Evolutionary conservation across 2,888 invertebrate genomes (phyloP), one percentile per base, ranked within the genome.

Genomic region (Drosophila kanekoi): DNA sequence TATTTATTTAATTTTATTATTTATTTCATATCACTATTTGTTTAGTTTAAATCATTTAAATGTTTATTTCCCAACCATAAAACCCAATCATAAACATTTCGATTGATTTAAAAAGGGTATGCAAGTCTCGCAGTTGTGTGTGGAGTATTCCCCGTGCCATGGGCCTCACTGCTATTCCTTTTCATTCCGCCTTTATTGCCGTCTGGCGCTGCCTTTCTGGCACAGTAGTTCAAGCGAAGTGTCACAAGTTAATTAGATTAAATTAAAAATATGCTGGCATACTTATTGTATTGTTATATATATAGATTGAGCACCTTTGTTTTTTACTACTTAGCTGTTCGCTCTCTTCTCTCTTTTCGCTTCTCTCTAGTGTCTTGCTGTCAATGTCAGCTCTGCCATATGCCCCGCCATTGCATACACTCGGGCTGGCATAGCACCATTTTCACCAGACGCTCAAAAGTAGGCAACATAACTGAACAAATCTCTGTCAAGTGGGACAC

Each of bases 211-310:
- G 67, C 35, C 54, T 83, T 83, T 83, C 54, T 87, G 81, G 84
- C 78, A 78, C 87, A 85, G 89, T 87, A 86, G 84, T 72, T 81
- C 89, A 89, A 72, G 78, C 87, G 54, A 73, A 83, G 65, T 87
- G 85, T 77, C 87, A 87, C 81, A 86, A 86, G 85, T 86, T 86
- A 86, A 86, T 86, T 84, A 86, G 85, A 86, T 86, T 86, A 86
- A 63, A 79, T 72, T 56, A 49, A 61, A 72, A 70, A 72, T 82
- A 75, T 28, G 47, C 38, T 51, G 3, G 48, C 47, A 51, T 14
- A 47, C 40, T 63, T 56, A 58, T 37, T 23, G 23, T 38, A 71
- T 66, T 64, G 62, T 74, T 72, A 69, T 72, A 78, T 78, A 61
- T 41, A 47, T 13, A 18, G 44, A 16, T 23, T 28, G 51, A 67